A percentile compares a stretch with the other conserved stretches of the same genome.
These are phyloP conservation scores for Sciurus niger DNA, from an alignment of 2,113 vertebrate species.

Conservation along the genomic window DNA sequence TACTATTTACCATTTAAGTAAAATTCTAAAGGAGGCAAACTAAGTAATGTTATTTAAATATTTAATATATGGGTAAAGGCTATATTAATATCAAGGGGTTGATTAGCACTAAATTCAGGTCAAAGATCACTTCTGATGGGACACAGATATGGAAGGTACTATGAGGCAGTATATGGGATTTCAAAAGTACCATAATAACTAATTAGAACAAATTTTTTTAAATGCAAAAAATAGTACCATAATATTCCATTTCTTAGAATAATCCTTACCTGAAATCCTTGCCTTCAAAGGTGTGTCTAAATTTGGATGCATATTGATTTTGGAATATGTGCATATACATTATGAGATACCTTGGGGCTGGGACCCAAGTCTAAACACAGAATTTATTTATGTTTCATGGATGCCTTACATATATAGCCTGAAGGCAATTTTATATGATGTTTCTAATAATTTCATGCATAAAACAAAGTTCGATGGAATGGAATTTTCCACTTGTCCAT, in stretches of 20 bases:
- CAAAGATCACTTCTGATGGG: not conserved
- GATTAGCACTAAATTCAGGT: not conserved
- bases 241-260: not conserved
- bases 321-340: not conserved
- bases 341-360: not conserved
- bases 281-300: not conserved
- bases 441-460: not conserved
- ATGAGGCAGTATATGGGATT: not conserved
- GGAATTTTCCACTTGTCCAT: not conserved
- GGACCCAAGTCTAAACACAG: not conserved
- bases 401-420: not conserved
- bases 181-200: not conserved
- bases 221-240: no score
- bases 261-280: not conserved
- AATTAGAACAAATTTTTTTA: no score
- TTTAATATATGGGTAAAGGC: not conserved
- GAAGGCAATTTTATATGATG: not conserved
- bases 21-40: not conserved
- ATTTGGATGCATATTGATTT: not conserved
- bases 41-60: not conserved
- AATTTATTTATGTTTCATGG: not conserved
- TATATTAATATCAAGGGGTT: not conserved
- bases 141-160: fast-evolving
- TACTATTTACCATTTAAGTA: not conserved
- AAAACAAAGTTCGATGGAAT: not conserved